Base-by-base conservation (phyloP, 2,888 invertebrate genomes). In the Cheilosia scutellata region DNA sequence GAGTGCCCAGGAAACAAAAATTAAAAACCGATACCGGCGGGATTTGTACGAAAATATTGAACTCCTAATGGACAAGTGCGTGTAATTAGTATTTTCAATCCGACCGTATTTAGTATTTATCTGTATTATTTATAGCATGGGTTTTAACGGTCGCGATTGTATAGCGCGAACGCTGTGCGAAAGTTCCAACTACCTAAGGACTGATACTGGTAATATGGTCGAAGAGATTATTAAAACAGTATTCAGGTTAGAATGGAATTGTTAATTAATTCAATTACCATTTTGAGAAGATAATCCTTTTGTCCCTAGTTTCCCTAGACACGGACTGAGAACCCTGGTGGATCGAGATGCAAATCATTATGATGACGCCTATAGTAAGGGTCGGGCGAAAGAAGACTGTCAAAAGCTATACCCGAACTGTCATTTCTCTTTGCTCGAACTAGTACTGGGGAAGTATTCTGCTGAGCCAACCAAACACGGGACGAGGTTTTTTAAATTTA, bases 101-200 rank as follows among this genome's bases (percentile, higher is more conserved):
- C 11, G 44, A 29, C 5, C 2, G 2, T 25, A 33, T 49, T 13
- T 63, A 11, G 57, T 13, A 11, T 13, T 27, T 62, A 27, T 9
- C 53, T 29, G 42, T 72, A 70, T 63, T 87, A 2, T 4, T 93
- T 93, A 40, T 92, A 96, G 96, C 82, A 96, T 96, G 95, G 96
- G 96, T 0, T 95, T 95, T 89, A 94, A 95, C 88, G 96, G 96
- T 0, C 93, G 95, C 62, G 93, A 94, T 6, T 96, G 96, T 89
- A 93, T 96, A 49, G 92, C 95, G 53, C 94, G 95, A 72, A 95
- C 96, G 0, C 92, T 96, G 0, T 96, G 96, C 90, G 96, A 96
- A 90, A 95, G 95, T 2, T 94, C 95, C 0, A 95, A 95, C 86
- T 93, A 94, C 13, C 92, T 96, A 42, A 93, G 94, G 11, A 94